phyloP scores from a whole-genome alignment of 2,888 invertebrate genomes.

The Mythimna vitellina region DNA sequence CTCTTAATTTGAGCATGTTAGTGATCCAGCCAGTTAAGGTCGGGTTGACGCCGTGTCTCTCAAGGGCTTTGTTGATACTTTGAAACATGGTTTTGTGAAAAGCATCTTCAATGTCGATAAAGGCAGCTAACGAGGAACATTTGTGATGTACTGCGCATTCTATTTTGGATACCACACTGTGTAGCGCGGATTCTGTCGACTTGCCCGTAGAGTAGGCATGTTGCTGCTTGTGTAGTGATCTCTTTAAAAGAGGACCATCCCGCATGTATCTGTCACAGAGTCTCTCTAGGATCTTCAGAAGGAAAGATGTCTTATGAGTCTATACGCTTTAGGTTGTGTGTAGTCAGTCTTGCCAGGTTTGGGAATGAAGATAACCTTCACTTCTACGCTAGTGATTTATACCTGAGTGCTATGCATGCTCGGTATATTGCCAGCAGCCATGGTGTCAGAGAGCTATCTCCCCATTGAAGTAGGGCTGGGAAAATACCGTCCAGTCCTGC shows the following conservation, averaged over 20 bases:
- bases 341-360: too few species aligned
- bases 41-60: too few species aligned
- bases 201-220: neutral
- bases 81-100: neutral
- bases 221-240: neutral
- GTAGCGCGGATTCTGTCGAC: neutral
- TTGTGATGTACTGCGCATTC: neutral
- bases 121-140: neutral
- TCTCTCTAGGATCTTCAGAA: neutral
- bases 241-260: neutral
- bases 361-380: too few species aligned
- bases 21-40: too few species aligned
- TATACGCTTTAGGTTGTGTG: too few species aligned
- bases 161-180: neutral
- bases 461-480: neutral
- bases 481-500: too few species aligned
- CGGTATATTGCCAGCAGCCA: too few species aligned
- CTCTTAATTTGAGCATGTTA: too few species aligned
- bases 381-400: too few species aligned
- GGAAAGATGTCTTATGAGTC: neutral
- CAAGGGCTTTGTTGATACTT: too few species aligned
- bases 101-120: neutral
- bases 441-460: too few species aligned
- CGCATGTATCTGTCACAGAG: neutral
- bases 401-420: too few species aligned